These are phyloP conservation scores for Phocoena sinus DNA, from an alignment of 2,113 vertebrate species.

Conservation along the genomic window DNA sequence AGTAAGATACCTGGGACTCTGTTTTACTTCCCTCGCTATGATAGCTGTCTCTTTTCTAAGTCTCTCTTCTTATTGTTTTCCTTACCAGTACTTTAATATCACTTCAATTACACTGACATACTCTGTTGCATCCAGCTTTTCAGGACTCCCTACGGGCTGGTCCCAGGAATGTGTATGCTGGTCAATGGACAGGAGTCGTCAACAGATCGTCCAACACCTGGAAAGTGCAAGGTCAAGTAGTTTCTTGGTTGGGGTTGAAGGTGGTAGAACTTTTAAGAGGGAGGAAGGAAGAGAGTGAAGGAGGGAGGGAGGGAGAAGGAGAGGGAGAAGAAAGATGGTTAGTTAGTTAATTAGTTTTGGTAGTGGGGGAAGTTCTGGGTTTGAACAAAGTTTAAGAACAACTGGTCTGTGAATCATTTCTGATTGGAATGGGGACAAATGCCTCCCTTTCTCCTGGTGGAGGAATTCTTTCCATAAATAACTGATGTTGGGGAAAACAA, in stretches of 20 bases:
- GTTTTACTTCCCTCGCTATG: background rate
- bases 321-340: background rate
- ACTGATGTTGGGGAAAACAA: background rate
- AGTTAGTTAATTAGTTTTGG: background rate
- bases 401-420: background rate
- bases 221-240: constrained; percentile 58
- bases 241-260: background rate
- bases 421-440: background rate
- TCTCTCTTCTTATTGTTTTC: background rate
- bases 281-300: background rate
- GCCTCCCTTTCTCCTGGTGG: background rate
- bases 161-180: constrained; percentile 38
- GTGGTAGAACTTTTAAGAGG: background rate
- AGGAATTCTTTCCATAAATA: constrained; percentile 12
- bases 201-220: constrained; percentile 51
- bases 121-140: constrained; percentile 49
- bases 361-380: background rate
- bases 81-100: background rate
- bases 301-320: background rate
- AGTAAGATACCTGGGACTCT: background rate
- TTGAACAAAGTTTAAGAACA: background rate
- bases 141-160: constrained; percentile 34
- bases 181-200: constrained; percentile 49
- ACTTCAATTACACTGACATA: constrained; percentile 11
- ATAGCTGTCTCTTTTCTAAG: background rate